Base-by-base conservation (phyloP, 2,113 vertebrate genomes). In the Platichthys stellatus region DNA sequence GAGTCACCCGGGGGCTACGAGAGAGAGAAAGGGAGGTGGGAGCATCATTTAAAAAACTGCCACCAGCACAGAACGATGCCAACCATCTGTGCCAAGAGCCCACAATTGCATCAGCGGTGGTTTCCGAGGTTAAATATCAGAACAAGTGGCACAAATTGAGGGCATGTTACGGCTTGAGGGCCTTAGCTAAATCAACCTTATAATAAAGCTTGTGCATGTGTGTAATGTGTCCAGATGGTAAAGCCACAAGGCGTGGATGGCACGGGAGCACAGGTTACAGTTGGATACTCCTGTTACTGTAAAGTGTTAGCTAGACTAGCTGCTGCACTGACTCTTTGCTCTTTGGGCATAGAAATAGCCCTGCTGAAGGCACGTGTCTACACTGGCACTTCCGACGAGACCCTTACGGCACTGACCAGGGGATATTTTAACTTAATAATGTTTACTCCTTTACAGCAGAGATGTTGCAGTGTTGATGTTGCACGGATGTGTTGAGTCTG, bases 181-280 rank as follows among this genome's bases (percentile, higher is more conserved):
- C 31, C 40, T 62, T 51, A 78, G 54, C 53, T 62, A 18, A 66
- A 65, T 10, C 24, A 26, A 24, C 21, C 26, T 58, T 28, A 40
- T 57, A 28, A 69, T 64, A 67, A 80, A 57, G 72, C 59, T 81
- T 67, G 62, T 8, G 63, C n/a, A 49, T 28, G 62, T 47, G 64
- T 85, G 45, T 64, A 28, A 73, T 53, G 58, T 56, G 38, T 63
- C 74, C 88, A 88, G 81, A 86, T 82, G 85, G 83, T 71, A 53
- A 73, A 82, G 72, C 75, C 54, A 78, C 74, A 66, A 76, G 69
- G 61, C 35, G 7, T 73, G 54, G 31, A 71, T 15, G 20, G 47
- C 51, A 53, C 8, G 13, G 5, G 31, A 24, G 58, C 70, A 85
- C 79, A 69, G 68, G 75, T 67, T 76, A 74, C 17, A 58, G 72